phyloP scores from a whole-genome alignment of 2,797 vertebrate species.

The Danionella dracula region DNA sequence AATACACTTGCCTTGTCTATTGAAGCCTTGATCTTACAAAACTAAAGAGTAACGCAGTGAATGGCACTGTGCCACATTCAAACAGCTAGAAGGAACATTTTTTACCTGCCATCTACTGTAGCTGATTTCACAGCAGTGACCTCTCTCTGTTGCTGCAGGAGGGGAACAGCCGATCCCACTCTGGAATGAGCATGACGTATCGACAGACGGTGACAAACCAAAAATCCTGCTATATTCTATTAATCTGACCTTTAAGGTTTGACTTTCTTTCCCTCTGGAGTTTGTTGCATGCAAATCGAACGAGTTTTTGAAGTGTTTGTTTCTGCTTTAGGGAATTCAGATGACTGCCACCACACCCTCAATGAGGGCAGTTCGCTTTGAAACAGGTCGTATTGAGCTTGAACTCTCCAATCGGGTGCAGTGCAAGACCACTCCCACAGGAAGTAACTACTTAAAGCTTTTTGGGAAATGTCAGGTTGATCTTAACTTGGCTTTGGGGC shows the following conservation, averaged over 20 bases:
- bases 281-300: not conserved
- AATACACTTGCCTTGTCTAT: too few species aligned
- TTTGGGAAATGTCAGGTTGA: conserved; percentile 99
- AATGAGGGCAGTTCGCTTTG: conserved; percentile 95
- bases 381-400: conserved; percentile 94
- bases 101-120: too few species aligned
- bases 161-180: conserved; percentile 97
- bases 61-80: too few species aligned
- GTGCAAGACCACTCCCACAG: conserved; percentile 90
- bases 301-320: not conserved
- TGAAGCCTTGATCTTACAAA: too few species aligned
- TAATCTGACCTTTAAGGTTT: conserved; percentile 95
- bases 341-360: conserved; percentile 98
- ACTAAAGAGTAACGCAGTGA: too few species aligned
- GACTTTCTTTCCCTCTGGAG: not conserved
- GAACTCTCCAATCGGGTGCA: conserved; percentile 97
- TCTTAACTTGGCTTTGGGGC: conserved; percentile 91
- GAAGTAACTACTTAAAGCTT: conserved; percentile 94
- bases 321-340: conserved; percentile 82
- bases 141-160: conserved; percentile 66
- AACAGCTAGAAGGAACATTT: too few species aligned
- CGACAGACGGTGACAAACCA: conserved; percentile 92
- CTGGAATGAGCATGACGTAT: conserved; percentile 95
- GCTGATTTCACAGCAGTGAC: too few species aligned
- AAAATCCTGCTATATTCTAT: conserved; percentile 96